phyloP scores from a whole-genome alignment of 2,113 vertebrate genomes.

The Ceratotherium simum region DNA sequence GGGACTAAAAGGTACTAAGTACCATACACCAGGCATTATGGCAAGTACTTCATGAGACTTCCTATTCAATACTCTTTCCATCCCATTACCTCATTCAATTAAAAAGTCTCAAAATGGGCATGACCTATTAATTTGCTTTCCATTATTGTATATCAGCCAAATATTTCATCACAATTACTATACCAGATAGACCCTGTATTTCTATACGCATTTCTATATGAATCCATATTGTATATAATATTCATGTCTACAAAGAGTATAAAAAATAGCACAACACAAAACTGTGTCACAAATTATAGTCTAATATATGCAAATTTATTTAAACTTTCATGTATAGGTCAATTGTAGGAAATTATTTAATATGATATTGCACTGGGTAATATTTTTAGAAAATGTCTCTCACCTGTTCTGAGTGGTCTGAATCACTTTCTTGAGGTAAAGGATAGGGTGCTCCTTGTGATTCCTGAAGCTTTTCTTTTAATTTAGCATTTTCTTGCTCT shows the following conservation, averaged over 20 bases:
- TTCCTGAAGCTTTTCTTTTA: constrained; percentile 89
- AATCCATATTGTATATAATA: neutral
- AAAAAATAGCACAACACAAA: constrained; percentile 13
- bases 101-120: neutral
- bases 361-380: neutral
- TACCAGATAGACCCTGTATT: neutral
- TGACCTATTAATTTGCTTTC: constrained; percentile 41
- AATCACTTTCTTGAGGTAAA: constrained; percentile 83
- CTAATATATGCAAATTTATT: neutral
- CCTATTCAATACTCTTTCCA: neutral
- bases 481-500: constrained; percentile 89
- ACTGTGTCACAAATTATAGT: neutral
- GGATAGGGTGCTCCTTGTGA: constrained; percentile 59
- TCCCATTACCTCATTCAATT: neutral
- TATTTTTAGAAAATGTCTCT: constrained; percentile 71
- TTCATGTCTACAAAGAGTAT: constrained; percentile 1
- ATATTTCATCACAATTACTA: neutral
- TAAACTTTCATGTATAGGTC: constrained; percentile 24
- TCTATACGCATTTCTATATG: neutral
- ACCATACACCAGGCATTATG: neutral
- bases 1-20: neutral
- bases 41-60: neutral
- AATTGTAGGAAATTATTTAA: neutral
- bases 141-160: neutral
- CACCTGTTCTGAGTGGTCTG: constrained; percentile 84